Conservation (phyloP, 2,113 vertebrate genomes). For the human (Homo sapiens) region GRCh38 chr12:110444501-110445000, state of each 20-base stretch:
- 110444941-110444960: neutral
- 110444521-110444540: no score
- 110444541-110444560: neutral
- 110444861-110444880: neutral
- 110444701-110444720: slow-evolving; percentile 35
- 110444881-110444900: slow-evolving; percentile 27
- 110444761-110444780: neutral
- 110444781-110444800: neutral
- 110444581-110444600: neutral
- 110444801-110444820: neutral
- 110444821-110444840: neutral
- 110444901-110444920: neutral
- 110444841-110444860: neutral
- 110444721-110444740: slow-evolving; percentile 35
- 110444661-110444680: slow-evolving; percentile 28
- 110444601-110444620: neutral
- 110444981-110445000: neutral
- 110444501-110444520: no score
- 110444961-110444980: neutral
- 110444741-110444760: slow-evolving; percentile 36
- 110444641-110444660: slow-evolving; percentile 31
- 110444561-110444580: neutral
- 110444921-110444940: neutral
- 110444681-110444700: slow-evolving; percentile 51
- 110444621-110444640: slow-evolving; percentile 12